Base-by-base conservation (phyloP, 2,888 invertebrate species). In the Labia minor region DNA sequence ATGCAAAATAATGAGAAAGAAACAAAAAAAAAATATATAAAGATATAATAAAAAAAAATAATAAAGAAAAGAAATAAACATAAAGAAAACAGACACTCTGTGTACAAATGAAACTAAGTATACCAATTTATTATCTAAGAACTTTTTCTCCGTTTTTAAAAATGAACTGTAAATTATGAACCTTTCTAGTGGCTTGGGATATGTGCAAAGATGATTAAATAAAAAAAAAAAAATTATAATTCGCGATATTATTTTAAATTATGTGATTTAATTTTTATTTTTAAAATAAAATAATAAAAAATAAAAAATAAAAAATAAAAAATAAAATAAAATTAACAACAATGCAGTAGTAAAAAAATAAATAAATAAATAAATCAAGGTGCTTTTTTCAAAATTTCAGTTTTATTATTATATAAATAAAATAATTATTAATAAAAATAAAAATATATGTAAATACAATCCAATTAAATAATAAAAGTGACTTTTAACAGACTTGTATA, bases 81-180 rank as follows among this genome's bases (percentile, higher is more conserved):
- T n/a, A n/a, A 33, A 33, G 6, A 33, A 49, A n/a, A 49, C 49
- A 49, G 49, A 49, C 49, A 10, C 49, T 49, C 49, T 49, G 49
- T 49, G 49, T 49, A 49, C 49, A 49, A 49, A 49, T 49, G 49
- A 49, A 49, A 49, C 16, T 49, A 49, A 49, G 49, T 49, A 49
- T 49, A 49, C 49, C 49, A 49, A 49, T 49, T 49, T 10, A 49
- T 49, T 49, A 49, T 49, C 14, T 49, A 49, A 49, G 16, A 49
- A 49, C 49, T 8, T 49, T 49, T 49, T n/a, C 49, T 26, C 49
- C 49, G 49, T 49, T 49, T 49, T 49, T 49, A 49, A 33, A 33
- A 49, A 49, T 16, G 16, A 49, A 49, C 26, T 26, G 16, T n/a
- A 4, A 49, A 49, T 14, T 49, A 16, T 14, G 14, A 14, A 49